These are phyloP conservation scores for Cirrhinus molitorella DNA, from an alignment of 2,797 vertebrate genomes.

Conservation along the genomic window DNA sequence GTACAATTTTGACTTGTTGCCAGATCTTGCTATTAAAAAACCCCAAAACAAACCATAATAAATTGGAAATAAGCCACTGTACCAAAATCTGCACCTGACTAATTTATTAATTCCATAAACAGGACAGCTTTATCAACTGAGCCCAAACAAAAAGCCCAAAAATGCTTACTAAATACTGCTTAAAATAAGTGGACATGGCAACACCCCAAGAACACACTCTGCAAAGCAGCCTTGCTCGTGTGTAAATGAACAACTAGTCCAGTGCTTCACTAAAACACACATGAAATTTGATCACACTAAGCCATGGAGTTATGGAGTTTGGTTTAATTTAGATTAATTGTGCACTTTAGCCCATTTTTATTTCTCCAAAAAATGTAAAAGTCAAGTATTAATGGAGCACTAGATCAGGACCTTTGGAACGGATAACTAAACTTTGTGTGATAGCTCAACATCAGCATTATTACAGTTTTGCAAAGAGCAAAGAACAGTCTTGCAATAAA, in stretches of 20 bases:
- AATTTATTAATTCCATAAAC: background rate
- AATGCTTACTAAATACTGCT: background rate
- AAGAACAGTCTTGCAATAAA: slow-evolving; percentile 13
- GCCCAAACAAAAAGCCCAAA: background rate
- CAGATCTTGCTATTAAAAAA: background rate
- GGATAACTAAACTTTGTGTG: background rate
- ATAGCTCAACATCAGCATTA: background rate
- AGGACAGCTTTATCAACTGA: background rate
- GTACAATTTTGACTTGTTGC: background rate
- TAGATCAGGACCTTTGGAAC: background rate
- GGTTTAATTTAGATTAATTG: background rate
- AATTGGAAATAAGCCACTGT: background rate
- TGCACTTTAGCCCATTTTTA: background rate
- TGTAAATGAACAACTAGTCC: slow-evolving; percentile 7
- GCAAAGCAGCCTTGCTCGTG: background rate
- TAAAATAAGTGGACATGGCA: background rate
- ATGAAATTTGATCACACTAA: background rate
- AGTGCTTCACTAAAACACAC: background rate
- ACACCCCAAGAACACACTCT: background rate
- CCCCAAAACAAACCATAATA: background rate
- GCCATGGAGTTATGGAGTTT: background rate
- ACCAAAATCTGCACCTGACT: background rate
- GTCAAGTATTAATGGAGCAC: too few relatives aligned
- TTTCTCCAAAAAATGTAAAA: background rate
- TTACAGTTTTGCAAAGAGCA: background rate